Evolutionary conservation across 2,888 invertebrate genomes (phyloP).

Genomic region (Gonocerus acuteangulatus): DNA sequence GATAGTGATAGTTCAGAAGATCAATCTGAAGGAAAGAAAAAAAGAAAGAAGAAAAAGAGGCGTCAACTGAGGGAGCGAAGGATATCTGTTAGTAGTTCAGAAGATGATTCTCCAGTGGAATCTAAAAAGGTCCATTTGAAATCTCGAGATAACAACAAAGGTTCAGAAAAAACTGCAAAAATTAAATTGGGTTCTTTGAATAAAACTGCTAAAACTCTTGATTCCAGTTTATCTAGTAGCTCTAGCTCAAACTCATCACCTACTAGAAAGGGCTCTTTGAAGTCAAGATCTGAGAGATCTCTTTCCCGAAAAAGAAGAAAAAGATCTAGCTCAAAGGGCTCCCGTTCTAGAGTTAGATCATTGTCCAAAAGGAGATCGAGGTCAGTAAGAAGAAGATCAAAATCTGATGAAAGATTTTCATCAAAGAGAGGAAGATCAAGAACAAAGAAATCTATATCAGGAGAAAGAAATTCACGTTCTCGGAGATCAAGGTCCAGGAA

Average conservation of each 20-base stretch:
- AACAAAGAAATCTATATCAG: constrained; percentile 3
- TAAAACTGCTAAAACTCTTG: background rate
- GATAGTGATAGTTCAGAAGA: constrained; percentile 22
- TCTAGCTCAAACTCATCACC: background rate
- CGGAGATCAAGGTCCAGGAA: constrained; percentile 1
- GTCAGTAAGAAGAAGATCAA: constrained; percentile 3
- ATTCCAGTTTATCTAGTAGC: background rate
- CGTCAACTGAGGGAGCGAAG: constrained; percentile 1
- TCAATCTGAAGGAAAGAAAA: background rate
- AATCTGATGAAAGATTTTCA: background rate
- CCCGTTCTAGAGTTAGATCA: background rate
- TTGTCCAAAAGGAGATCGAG: background rate
- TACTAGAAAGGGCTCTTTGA: background rate
- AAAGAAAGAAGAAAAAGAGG: background rate
- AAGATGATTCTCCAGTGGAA: background rate
- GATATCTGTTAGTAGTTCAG: background rate
- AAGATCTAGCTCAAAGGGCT: background rate
- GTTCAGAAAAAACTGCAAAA: too few species aligned
- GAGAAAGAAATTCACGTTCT: constrained; percentile 13
- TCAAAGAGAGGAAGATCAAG: background rate
- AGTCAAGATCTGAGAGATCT: background rate
- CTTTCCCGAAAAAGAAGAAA: too few species aligned
- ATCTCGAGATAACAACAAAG: background rate
- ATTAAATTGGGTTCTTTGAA: background rate
- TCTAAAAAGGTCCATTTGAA: background rate